Conservation (phyloP, 2,113 vertebrate species). For the Pycnonotus jocosus region DNA sequence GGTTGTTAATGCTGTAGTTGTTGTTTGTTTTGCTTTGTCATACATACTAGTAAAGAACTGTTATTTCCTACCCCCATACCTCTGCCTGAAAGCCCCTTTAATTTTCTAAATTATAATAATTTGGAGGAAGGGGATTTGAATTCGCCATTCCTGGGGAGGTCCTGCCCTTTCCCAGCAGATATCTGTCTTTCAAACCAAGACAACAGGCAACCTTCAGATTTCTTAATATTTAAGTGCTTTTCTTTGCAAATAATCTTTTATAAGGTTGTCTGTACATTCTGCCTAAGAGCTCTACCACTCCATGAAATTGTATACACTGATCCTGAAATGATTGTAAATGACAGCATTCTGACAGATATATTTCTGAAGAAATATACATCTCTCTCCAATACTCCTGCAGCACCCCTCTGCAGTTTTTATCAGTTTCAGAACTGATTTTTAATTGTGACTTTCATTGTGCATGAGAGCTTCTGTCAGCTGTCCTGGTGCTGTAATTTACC, state of each 20-base stretch:
- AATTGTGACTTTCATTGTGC: background rate
- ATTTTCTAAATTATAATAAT: too few species aligned
- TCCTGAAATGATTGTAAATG: background rate
- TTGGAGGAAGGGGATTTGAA: too few species aligned
- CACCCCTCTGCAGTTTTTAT: background rate
- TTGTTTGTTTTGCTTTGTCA: too few species aligned
- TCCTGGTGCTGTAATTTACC: background rate
- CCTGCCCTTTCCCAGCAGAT: too few species aligned
- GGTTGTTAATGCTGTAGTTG: too few species aligned
- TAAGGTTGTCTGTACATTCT: background rate
- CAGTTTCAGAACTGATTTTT: background rate
- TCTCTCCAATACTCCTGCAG: background rate
- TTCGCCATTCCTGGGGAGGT: too few species aligned
- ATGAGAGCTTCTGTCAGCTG: background rate
- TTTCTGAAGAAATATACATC: background rate
- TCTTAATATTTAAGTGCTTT: background rate
- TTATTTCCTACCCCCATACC: too few species aligned
- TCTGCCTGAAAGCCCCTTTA: too few species aligned
- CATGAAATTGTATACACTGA: rapidly evolving
- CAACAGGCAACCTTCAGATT: background rate
- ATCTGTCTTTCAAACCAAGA: too few species aligned
- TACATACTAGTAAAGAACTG: too few species aligned
- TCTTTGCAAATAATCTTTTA: background rate
- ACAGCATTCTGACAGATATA: background rate
- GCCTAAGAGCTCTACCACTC: background rate